Base-by-base conservation (phyloP, 2,797 vertebrate species). In the Brachyrhaphis roseni region DNA sequence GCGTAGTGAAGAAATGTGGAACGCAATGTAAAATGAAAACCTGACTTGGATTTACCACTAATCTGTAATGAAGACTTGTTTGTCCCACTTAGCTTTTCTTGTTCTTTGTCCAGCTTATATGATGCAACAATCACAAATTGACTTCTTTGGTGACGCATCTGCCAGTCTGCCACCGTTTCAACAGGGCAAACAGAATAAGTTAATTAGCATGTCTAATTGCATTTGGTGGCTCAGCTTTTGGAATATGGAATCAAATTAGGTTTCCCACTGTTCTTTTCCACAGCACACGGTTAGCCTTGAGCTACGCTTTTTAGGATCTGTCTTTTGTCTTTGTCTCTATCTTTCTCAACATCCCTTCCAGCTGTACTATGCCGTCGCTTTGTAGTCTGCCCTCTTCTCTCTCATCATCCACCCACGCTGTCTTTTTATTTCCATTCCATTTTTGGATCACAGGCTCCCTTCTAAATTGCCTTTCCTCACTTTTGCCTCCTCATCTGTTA, bases 171-270 rank as follows among this genome's bases (percentile, higher is more conserved):
- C 85, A 86, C 86, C 78, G 77, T 91, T 94, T 89, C 81, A 88
- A 85, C 84, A 80, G 77, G 80, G 68, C 85, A 88, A 89, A 89
- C 83, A 89, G 84, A 93, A 92, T 91, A 92, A 91, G 78, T 91
- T 87, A 91, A 93, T 95, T 92, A 93, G 85, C 80, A 87, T 92
- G 90, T 93, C 90, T 92, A 91, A 94, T 91, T 94, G 86, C 86
- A 91, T 93, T 93, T 89, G 88, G 84, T 91, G 91, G 86, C 87
- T 90, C 84, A 87, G 94, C 89, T 87, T 89, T 91, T 88, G 88
- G 91, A 90, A 90, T 91, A 92, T 90, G 86, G 89, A 92, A 93
- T 94, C 87, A 88, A 91, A 94, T 94, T 90, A 91, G 77, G 86
- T 89, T 78, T 87, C 83, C 86, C 85, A 79, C 77, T 92, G 92